Base-by-base conservation (phyloP, 2,797 vertebrate genomes). In the Rachycentron canadum region DNA sequence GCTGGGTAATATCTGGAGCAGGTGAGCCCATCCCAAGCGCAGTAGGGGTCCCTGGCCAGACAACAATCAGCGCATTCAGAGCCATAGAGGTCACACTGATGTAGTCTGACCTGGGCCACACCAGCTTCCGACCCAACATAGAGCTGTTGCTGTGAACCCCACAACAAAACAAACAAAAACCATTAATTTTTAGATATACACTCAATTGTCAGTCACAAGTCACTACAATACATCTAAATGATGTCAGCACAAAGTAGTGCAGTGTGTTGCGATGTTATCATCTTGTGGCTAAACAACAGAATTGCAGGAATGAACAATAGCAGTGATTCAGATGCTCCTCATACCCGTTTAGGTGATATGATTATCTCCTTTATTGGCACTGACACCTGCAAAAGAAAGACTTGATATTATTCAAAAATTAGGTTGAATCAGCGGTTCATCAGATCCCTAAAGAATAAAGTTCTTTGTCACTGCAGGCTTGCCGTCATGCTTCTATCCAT, bases 301-400 rank as follows among this genome's bases (percentile, higher is more conserved):
- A 92, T 21, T 93, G 62, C 90, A 90, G 41, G 60, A 40, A 76
- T 32, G 1, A 52, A 23, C 10, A 74, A 28, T 21, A 26, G 1
- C 4, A 40, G 3, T 0, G 2, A 73, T 32, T 58, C 7, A 53
- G 7, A 34, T 17, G 13, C 11, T 17, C 25, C 67, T 65, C 97
- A 94, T 96, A 99, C 98, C 92, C 97, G 95, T 94, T 99, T 99
- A 61, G 97, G 95, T 74, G 98, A 99, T 88, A 99, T 98, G 83
- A 98, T 95, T 89, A 99, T 96, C 88, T 97, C 96, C 85, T 93
- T 93, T 82, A 99, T 96, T 75, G 97, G 95, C 78, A 92, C 92
- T 49, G 96, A 95, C 62, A 96, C 94, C 98, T 99, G 78, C 17
- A 92, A 92, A 88, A 16, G 28, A 70, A 56, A 67, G 1, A 57